These are phyloP conservation scores for Gonioctena quinquepunctata DNA, from an alignment of 1,140 invertebrate genomes.

Conservation along the genomic window DNA sequence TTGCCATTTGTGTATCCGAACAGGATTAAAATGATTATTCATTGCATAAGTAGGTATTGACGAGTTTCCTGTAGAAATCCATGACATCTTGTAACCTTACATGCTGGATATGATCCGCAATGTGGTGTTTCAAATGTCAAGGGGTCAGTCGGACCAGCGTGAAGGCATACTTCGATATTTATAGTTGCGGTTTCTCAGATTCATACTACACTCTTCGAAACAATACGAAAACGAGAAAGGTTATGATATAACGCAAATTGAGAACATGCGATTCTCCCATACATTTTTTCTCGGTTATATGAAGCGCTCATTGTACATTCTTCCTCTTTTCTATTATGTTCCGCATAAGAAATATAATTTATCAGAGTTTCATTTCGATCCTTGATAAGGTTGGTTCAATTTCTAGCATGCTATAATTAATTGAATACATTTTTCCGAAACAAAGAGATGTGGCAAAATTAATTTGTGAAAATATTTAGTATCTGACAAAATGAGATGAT, in stretches of 20 bases:
- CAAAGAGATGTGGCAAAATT: no score
- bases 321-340: conserved; percentile 6
- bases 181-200: conserved; percentile 28
- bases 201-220: conserved; percentile 22
- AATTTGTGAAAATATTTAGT: no score
- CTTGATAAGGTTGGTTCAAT: neutral
- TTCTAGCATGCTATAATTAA: no score
- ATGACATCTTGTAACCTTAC: neutral
- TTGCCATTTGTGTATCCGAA: no score
- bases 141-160: conserved; percentile 28
- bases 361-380: neutral
- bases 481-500: no score
- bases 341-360: neutral
- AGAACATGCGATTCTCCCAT: conserved; percentile 21
- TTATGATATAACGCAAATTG: conserved; percentile 18
- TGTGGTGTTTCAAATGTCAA: conserved; percentile 27
- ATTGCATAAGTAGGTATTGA: no score
- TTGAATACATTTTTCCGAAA: no score
- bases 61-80: neutral
- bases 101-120: conserved; percentile 7
- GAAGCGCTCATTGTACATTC: neutral
- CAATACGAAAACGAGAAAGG: conserved; percentile 22
- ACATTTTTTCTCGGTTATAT: neutral
- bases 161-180: conserved; percentile 31
- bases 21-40: no score